A percentile compares a stretch with the other conserved stretches of the same genome.
These are phyloP conservation scores for Leptopilina boulardi DNA, from an alignment of 1,140 invertebrate species.

Conservation along the genomic window DNA sequence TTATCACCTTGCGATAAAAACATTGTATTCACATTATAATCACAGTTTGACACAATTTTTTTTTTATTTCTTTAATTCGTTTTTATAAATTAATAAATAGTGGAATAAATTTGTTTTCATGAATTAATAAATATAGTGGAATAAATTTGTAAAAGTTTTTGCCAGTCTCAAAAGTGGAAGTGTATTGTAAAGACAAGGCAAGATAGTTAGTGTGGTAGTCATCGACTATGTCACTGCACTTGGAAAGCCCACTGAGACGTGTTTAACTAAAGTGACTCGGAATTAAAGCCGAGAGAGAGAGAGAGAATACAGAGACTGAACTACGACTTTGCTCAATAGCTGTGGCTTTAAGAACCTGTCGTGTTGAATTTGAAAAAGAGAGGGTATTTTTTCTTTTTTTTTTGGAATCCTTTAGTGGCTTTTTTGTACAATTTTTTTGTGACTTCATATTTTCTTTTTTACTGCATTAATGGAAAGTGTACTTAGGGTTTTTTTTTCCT, in stretches of 20 bases:
- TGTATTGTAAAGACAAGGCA: background rate
- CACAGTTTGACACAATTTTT: background rate
- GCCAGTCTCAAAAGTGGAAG: slow-evolving; percentile 4
- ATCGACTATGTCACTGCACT: slow-evolving; percentile 31
- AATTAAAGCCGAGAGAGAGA: slow-evolving; percentile 29
- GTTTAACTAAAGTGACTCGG: slow-evolving; percentile 24
- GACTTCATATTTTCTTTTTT: background rate
- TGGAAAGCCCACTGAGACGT: slow-evolving; percentile 23
- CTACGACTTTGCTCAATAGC: background rate
- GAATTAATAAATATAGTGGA: background rate
- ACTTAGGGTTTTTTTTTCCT: no score
- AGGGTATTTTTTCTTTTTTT: background rate
- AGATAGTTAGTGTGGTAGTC: background rate
- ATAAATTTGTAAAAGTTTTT: background rate
- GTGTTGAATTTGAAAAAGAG: background rate
- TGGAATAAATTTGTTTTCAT: background rate
- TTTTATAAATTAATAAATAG: background rate
- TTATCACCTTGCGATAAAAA: background rate
- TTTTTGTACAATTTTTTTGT: background rate
- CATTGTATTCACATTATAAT: background rate
- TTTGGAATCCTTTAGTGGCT: no score
- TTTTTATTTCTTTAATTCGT: background rate
- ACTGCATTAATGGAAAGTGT: no score
- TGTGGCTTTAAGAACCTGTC: slow-evolving; percentile 27
- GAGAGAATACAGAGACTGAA: background rate